These are phyloP conservation scores for Mythimna loreyi DNA, from an alignment of 2,888 invertebrate species.

Conservation along the genomic window DNA sequence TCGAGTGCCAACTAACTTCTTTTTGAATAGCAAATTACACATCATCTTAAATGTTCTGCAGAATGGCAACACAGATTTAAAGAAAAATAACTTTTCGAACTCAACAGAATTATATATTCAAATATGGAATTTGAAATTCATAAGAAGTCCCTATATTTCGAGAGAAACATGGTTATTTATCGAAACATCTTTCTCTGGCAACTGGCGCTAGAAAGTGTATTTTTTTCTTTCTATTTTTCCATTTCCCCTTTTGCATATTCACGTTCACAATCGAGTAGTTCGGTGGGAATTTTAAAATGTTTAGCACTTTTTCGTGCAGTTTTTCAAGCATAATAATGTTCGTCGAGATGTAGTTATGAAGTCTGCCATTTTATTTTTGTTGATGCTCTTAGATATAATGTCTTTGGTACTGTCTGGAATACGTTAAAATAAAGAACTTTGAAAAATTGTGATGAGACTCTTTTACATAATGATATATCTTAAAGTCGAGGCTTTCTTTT, in stretches of 20 bases:
- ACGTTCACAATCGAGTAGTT: slow-evolving; percentile 55
- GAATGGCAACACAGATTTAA: slow-evolving; percentile 68
- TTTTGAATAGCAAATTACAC: slow-evolving; percentile 67
- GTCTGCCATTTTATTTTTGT: slow-evolving; percentile 34
- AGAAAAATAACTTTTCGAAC: slow-evolving; percentile 76
- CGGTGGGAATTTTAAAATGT: slow-evolving; percentile 40
- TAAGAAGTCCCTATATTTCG: slow-evolving; percentile 72
- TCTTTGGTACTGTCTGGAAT: slow-evolving; percentile 13
- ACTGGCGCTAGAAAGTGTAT: slow-evolving; percentile 32
- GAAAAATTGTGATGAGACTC: background rate
- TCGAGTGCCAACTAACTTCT: slow-evolving; percentile 57
- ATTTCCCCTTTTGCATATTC: slow-evolving; percentile 56
- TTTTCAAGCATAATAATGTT: slow-evolving; percentile 38
- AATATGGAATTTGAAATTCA: slow-evolving; percentile 79
- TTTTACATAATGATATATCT: no score
- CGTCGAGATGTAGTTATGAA: slow-evolving; percentile 27
- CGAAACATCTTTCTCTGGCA: slow-evolving; percentile 60
- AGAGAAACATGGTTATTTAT: slow-evolving; percentile 71
- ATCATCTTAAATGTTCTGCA: slow-evolving; percentile 59
- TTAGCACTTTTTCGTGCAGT: slow-evolving; percentile 40
- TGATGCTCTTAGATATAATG: background rate
- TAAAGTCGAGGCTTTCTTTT: no score
- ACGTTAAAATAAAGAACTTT: background rate
- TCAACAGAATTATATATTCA: slow-evolving; percentile 77
- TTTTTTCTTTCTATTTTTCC: slow-evolving; percentile 36